These are phyloP conservation scores for Stictonetta naevosa DNA, from an alignment of 2,113 vertebrate species.

Conservation along the genomic window DNA sequence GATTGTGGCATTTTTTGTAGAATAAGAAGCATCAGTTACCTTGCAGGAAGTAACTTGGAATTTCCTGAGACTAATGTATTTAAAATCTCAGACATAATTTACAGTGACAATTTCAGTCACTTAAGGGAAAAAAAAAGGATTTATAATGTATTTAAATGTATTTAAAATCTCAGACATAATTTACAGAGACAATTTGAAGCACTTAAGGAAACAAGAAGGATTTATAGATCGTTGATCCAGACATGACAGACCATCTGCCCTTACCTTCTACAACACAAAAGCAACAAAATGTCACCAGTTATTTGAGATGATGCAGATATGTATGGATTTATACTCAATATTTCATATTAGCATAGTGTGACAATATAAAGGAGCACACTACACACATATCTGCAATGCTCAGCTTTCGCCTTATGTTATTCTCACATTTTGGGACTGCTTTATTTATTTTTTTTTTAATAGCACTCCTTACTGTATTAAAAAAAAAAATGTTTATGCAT, in stretches of 20 bases:
- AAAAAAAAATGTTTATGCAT: not conserved
- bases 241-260: not conserved
- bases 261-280: not conserved
- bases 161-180: not conserved
- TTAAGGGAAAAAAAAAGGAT: not conserved
- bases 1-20: not conserved
- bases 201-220: not conserved
- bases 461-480: not conserved
- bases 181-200: not conserved
- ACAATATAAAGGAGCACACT: not conserved
- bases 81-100: not conserved
- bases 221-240: not conserved
- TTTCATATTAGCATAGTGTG: not conserved
- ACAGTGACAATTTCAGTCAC: not conserved
- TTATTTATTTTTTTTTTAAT: not conserved
- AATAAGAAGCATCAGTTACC: not conserved
- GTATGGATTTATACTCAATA: not conserved
- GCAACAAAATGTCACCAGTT: not conserved
- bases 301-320: not conserved
- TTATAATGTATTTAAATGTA: not conserved
- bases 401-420: not conserved
- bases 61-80: not conserved
- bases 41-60: not conserved
- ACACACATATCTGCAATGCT: not conserved
- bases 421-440: rapidly evolving